Percentiles rank a stretch among this genome's conserved stretches.
Evolutionary conservation across 2,888 invertebrate genomes (phyloP).

Genomic region (Syrista parreyssii): DNA sequence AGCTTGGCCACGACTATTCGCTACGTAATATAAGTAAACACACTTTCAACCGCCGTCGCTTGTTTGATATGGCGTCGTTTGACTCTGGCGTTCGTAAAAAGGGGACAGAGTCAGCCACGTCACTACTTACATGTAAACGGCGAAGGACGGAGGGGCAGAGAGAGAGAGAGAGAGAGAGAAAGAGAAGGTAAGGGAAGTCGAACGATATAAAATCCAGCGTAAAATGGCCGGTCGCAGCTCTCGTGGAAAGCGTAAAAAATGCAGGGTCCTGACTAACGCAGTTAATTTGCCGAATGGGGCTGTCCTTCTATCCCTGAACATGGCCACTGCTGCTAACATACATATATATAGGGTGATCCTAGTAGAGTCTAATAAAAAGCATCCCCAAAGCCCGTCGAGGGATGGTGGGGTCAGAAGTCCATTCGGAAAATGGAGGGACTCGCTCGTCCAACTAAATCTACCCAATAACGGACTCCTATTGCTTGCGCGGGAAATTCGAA

Average conservation of each 20-base stretch:
- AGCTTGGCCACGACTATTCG: too few relatives aligned
- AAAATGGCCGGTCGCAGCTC: slow-evolving; percentile 57
- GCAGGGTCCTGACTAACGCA: slow-evolving; percentile 52
- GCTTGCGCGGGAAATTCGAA: slow-evolving; percentile 36
- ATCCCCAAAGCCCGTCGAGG: slow-evolving; percentile 52
- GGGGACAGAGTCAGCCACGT: too few relatives aligned
- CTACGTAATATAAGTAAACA: too few relatives aligned
- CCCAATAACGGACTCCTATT: slow-evolving; percentile 61
- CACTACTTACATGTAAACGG: too few relatives aligned
- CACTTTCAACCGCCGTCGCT: too few relatives aligned
- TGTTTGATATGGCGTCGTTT: too few relatives aligned
- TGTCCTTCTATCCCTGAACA: slow-evolving; percentile 54
- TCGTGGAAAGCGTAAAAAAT: slow-evolving; percentile 58
- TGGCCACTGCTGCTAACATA: slow-evolving; percentile 51
- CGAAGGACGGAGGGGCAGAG: background rate
- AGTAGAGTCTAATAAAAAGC: slow-evolving; percentile 64
- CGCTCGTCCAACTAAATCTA: slow-evolving; percentile 64
- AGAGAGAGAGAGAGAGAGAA: background rate
- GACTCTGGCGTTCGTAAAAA: background rate
- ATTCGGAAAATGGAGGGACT: slow-evolving; percentile 66
- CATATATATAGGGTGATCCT: slow-evolving; percentile 51
- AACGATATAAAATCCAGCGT: slow-evolving; percentile 45
- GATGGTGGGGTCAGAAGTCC: slow-evolving; percentile 65
- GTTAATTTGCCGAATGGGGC: slow-evolving; percentile 64
- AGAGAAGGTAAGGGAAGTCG: background rate